These are phyloP conservation scores for Drosophila longiperda DNA, from an alignment of 2,888 invertebrate genomes.

Conservation along the genomic window DNA sequence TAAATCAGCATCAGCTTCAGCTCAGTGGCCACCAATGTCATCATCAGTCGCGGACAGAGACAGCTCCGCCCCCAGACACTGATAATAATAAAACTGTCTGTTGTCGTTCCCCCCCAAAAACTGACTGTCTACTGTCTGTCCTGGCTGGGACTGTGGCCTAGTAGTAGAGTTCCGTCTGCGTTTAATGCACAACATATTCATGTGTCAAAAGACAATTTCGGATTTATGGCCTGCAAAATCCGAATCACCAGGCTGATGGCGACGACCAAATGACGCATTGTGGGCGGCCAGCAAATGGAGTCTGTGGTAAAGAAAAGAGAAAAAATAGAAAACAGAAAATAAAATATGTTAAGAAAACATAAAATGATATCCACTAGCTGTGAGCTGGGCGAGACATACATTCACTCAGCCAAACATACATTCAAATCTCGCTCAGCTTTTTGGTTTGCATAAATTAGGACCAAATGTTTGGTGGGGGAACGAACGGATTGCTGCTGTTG, in stretches of 20 bases:
- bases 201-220: constrained; percentile 82
- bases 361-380: constrained; percentile 72
- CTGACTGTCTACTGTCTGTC: constrained; percentile 62
- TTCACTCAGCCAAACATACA: constrained; percentile 21
- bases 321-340: constrained; percentile 34
- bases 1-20: constrained; percentile 63
- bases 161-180: constrained; percentile 50
- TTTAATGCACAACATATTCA: constrained; percentile 83
- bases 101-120: constrained; percentile 33
- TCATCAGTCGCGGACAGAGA: constrained; percentile 57
- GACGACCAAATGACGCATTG: constrained; percentile 63
- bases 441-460: constrained; percentile 78
- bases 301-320: constrained; percentile 32
- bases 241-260: constrained; percentile 60
- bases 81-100: constrained; percentile 73
- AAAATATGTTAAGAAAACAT: constrained; percentile 81
- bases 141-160: constrained; percentile 41
- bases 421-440: constrained; percentile 69
- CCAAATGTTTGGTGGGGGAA: constrained; percentile 4
- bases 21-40: constrained; percentile 73
- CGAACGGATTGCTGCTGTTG: constrained; percentile 1
- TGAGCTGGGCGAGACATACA: constrained; percentile 23
- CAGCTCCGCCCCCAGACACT: constrained; percentile 44
- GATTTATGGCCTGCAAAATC: constrained; percentile 80
- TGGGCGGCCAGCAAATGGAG: constrained; percentile 38